Base-by-base conservation (phyloP, 2,888 invertebrate species). In the Ophioninae sp. region DNA sequence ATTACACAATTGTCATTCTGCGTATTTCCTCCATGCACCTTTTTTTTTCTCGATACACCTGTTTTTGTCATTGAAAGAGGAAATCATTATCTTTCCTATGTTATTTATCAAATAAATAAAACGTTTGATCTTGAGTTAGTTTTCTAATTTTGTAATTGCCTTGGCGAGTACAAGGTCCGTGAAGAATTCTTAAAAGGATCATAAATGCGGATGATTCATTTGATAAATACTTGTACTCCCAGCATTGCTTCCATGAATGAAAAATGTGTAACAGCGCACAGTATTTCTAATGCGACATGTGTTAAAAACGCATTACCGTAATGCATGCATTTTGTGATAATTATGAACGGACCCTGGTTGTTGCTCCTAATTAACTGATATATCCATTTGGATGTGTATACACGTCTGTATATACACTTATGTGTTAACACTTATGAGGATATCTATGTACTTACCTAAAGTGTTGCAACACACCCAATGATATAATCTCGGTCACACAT, bases 291-390 rank as follows among this genome's bases (percentile, higher is more conserved):
- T 5, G 13, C 13, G 6, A 56, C 0, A 62, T 41, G 44, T 0
- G 23, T 23, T 62, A 5, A 73, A 44, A 44, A 62, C 21, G 10
- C 17, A 39, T 13, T 20, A n/a, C 6, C 8, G 50, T 13, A 23
- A 74, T 30, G 77, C n/a, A 77, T 50, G 67, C n/a, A 17, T 65
- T 23, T 30, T 2, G 6, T 50, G 44, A 39, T 20, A 59, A 39
- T 56, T 67, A 7, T 13, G 21, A 68, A 68, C 6, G n/a, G n/a
- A n/a, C 13, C 41, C 30, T 41, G 8, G 50, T 70, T 39, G 64
- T 79, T 76, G 75, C 23, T 37, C 7, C 23, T 76, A 79, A 82
- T 84, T 84, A 72, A 61, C 20, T 30, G 17, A 41, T 41, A n/a
- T 75, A 39, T 56, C 1, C 13, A 62, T 77, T 59, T 69, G 50